These are phyloP conservation scores for Corythoichthys intestinalis DNA, from an alignment of 2,113 vertebrate species.

Conservation along the genomic window DNA sequence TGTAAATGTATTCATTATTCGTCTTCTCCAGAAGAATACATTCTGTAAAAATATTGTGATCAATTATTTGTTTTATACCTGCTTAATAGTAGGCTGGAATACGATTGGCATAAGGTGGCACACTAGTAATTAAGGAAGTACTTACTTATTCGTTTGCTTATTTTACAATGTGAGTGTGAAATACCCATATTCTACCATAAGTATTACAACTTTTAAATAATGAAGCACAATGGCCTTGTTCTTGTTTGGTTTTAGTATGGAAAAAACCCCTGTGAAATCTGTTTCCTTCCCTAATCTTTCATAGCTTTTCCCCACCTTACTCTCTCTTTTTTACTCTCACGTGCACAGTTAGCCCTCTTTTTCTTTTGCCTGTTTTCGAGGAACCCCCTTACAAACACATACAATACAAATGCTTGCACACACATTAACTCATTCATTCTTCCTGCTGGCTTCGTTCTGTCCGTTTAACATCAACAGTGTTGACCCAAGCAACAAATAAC, in stretches of 20 bases:
- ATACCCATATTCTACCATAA: no score
- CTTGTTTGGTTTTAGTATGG: neutral
- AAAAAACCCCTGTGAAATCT: neutral
- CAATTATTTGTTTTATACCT: no score
- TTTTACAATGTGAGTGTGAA: no score
- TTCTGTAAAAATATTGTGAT: no score
- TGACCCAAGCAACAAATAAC: constrained; percentile 11
- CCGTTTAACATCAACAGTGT: constrained; percentile 5
- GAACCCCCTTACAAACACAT: constrained; percentile 36
- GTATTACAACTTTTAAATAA: neutral
- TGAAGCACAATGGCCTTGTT: neutral
- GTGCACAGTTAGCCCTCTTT: neutral
- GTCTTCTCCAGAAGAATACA: no score
- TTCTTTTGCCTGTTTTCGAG: constrained; percentile 41
- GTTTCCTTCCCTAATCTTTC: neutral
- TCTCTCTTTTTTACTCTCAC: neutral
- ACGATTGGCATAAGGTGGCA: no score
- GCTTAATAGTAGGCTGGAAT: no score
- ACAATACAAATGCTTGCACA: constrained; percentile 21
- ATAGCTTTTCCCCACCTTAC: neutral
- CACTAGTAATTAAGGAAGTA: no score
- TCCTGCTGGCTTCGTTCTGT: neutral
- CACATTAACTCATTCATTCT: constrained; percentile 10
- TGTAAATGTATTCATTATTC: no score
- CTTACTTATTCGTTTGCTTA: no score